Percentiles rank a stretch among this genome's conserved stretches.
Conservation (phyloP, 2,888 invertebrate species). For the Sabatieria punctata region DNA sequence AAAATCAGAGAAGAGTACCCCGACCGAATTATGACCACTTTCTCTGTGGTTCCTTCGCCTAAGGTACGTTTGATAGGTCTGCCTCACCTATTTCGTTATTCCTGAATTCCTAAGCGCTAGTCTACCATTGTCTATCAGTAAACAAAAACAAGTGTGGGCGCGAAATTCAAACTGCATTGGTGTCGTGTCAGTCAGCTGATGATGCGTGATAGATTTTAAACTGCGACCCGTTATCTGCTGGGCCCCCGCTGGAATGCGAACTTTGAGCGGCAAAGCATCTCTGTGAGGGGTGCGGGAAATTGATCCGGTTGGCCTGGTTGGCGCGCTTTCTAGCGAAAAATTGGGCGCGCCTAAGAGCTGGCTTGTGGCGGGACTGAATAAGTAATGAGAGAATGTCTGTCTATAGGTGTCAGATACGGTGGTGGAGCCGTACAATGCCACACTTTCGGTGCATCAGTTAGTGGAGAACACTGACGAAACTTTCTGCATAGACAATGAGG, state of each 20-base stretch:
- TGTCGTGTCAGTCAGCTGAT: no score
- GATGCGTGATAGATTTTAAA: no score
- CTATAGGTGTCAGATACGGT: neutral
- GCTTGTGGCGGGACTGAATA: no score
- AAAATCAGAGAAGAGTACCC: slow-evolving; percentile 90
- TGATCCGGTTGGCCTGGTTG: neutral
- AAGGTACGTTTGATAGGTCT: slow-evolving; percentile 41
- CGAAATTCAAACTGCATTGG: no score
- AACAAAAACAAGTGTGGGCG: no score
- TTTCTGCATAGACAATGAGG: slow-evolving; percentile 38
- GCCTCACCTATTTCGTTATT: no score
- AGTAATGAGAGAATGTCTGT: neutral
- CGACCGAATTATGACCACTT: slow-evolving; percentile 90
- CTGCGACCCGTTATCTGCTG: no score
- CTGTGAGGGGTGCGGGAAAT: no score
- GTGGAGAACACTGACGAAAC: slow-evolving; percentile 41
- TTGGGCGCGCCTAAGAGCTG: neutral
- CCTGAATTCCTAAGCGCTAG: no score
- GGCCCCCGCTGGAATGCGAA: no score
- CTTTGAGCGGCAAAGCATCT: no score
- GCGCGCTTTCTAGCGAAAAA: neutral
- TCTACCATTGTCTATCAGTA: no score
- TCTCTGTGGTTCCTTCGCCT: slow-evolving; percentile 69
- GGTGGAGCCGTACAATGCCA: slow-evolving; percentile 31
- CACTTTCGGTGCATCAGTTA: slow-evolving; percentile 36